Evolutionary conservation across 2,888 invertebrate genomes (phyloP), one percentile per base, ranked within the genome.

Genomic region (Synergus laeviventris): DNA sequence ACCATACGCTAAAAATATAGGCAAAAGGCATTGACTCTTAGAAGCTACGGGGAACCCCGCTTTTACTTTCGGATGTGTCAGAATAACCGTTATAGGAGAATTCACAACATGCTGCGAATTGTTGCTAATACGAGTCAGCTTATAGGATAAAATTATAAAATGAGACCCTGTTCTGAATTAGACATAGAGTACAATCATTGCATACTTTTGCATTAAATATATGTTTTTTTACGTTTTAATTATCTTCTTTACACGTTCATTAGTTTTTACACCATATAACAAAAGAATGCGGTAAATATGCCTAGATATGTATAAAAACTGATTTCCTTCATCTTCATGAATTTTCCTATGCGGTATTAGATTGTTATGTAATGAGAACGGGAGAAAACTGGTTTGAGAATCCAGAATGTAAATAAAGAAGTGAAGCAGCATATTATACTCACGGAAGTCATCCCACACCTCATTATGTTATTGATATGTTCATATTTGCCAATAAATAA

Each of bases 1-100:
- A 86, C 85, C 87, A 87, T 84, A 75, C 59, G 79, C 84, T 86
- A 87, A 86, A 86, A 86, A 86, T 85, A 83, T 82, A 80, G 79
- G 82, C 85, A 81, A 84, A 82, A 86, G 86, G 81, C 86, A 83
- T 86, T 81, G 85, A 83, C 86, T 84, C 78, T 80, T 79, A 74
- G 77, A 80, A 61, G 78, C 78, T 76, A 75, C 73, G 76, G 78
- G 60, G 73, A 78, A 81, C 59, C 79, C 81, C 42, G 79, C 84
- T 84, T 85, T 87, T 85, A 87, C 84, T 86, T 86, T 86, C 86
- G 82, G 82, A 84, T 79, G 77, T 77, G 78, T 76, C 76, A 76
- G 81, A 81, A 81, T 77, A 78, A 70, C 76, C 77, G 75, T 74
- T 79, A n/a, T n/a, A 56, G 78, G 77, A 56, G 77, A 78, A 79